Evolutionary conservation across 2,113 vertebrate species (phyloP), one percentile per base, ranked within the genome.

Genomic region (Lophotis ruficrista): DNA sequence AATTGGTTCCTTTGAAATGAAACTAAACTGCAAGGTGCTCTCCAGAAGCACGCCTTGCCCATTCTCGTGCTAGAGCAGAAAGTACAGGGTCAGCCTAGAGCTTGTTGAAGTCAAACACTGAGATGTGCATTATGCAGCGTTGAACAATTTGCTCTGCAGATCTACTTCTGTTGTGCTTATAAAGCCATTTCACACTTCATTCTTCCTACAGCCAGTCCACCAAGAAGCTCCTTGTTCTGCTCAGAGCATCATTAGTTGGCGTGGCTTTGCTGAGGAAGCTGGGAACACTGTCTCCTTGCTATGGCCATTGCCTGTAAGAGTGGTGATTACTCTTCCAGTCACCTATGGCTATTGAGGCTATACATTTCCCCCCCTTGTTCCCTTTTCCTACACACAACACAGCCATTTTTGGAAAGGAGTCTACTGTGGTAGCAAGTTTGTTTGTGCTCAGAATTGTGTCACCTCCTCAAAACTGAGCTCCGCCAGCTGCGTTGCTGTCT

Each of bases 291-390:
- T 61, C 10, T 14, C 13, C 31, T 77, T 66, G 22, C 19, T n/a
- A 4, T 0, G 4, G 53, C 27, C 53, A 8, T 57, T 1, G 1
- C 21, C 43, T 77, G 56, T 33, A 62, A 54, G 35, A 62, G 21
- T 33, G 66, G 10, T 0, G 0, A 51, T 35, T 1, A 1, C 60
- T 68, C 38, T 68, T 56, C 66, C 89, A 35, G 53, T 23, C 47
- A 21, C 24, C 41, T 62, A 4, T 41, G 45, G 13, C 19, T 57
- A 2, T 1, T 30, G 20, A 85, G 53, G 28, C n/a, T 53, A 24
- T 38, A 57, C 9, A 3, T 37, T 80, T 56, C 45, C 38, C 28
- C 85, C 24, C 35, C 31, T 38, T 43, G 23, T 12, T 75, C 11
- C 12, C 8, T 68, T 68, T 68, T 23, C 33, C 47, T 72, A 14